A percentile compares a stretch with the other conserved stretches of the same genome.
phyloP scores from a whole-genome alignment of 1,140 invertebrate genomes.

The Eriocheir sinensis region DNA sequence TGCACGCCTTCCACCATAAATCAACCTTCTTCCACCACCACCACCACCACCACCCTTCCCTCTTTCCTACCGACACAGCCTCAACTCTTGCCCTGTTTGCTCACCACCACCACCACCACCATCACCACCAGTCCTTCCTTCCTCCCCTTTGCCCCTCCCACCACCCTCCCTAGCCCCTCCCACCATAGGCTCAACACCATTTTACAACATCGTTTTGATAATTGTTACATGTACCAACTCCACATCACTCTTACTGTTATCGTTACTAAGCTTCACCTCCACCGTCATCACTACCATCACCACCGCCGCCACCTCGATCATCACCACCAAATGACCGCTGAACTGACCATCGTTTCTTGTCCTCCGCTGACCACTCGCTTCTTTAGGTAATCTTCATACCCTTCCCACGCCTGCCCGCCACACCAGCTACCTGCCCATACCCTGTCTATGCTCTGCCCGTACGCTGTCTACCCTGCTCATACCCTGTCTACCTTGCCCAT shows the following conservation, averaged over 20 bases:
- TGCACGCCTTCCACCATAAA: not conserved
- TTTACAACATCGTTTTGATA: not conserved
- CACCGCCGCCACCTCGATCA: not conserved
- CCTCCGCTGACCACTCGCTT: not conserved
- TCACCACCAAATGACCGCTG: not conserved
- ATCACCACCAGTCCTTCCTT: not conserved
- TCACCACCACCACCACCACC: not conserved
- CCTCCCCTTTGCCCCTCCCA: not conserved
- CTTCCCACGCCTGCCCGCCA: conserved; percentile 1
- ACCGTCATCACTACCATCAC: not conserved
- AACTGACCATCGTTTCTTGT: conserved; percentile 31
- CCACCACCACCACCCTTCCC: not conserved
- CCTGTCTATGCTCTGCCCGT: not conserved
- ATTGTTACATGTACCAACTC: not conserved
- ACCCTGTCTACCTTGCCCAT: not conserved
- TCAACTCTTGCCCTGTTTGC: not conserved
- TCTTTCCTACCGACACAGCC: not conserved
- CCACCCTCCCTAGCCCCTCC: not conserved
- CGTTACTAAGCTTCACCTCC: not conserved
- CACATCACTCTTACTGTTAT: not conserved
- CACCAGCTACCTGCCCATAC: not conserved
- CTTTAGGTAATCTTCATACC: conserved; percentile 35
- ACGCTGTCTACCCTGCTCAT: not conserved
- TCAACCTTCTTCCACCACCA: not conserved
- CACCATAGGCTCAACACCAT: not conserved